phyloP scores from a whole-genome alignment of 2,888 invertebrate species.

The Diarsia mendica region DNA sequence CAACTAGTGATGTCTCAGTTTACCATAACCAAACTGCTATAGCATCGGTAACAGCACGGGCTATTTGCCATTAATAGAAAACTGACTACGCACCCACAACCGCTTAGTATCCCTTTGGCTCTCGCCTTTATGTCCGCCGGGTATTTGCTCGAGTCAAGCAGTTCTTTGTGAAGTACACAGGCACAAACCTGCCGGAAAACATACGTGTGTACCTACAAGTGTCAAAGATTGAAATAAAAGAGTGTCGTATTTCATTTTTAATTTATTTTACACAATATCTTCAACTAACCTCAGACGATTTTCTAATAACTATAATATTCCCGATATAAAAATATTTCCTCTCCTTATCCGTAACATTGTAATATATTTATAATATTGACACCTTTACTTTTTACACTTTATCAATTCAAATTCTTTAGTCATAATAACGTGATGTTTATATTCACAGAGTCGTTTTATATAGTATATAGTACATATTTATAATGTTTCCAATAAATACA shows the following conservation, averaged over 20 bases:
- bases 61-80: too few species aligned
- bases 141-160: too few species aligned
- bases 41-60: too few species aligned
- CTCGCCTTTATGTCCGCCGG: too few species aligned
- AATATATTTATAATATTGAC: constrained; percentile 83
- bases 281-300: constrained; percentile 84
- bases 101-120: too few species aligned
- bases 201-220: background rate
- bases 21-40: too few species aligned
- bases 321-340: constrained; percentile 90
- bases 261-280: constrained; percentile 88
- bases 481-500: constrained; percentile 61
- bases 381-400: constrained; percentile 84
- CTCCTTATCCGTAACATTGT: constrained; percentile 80
- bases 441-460: constrained; percentile 65
- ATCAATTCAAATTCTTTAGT: constrained; percentile 71
- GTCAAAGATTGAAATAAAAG: constrained; percentile 44
- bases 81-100: too few species aligned
- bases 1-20: too few species aligned
- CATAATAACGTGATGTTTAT: constrained; percentile 64
- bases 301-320: constrained; percentile 87
- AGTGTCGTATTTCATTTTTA: constrained; percentile 74
- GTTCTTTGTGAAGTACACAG: too few species aligned
- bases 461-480: constrained; percentile 63
- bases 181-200: too few species aligned